These are phyloP conservation scores for Patagioenas fasciata DNA, from an alignment of 2,113 vertebrate species.

Conservation along the genomic window DNA sequence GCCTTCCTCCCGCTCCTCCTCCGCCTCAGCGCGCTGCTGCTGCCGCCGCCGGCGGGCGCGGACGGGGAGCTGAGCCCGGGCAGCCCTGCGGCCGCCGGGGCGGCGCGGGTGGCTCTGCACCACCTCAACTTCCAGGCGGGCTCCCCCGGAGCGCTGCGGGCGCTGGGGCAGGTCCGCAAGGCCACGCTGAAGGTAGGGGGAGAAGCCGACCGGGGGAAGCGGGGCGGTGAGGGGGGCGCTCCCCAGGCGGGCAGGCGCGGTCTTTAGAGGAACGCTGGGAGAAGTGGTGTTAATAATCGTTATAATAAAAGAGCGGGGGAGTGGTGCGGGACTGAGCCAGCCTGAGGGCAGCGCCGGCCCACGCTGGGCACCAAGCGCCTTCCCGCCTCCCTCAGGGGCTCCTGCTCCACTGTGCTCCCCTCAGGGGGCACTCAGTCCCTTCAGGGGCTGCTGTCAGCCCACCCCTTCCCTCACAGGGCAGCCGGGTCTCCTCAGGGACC, in stretches of 20 bases:
- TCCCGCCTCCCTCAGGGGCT: not conserved
- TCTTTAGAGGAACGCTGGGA: not conserved
- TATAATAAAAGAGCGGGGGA: accelerated
- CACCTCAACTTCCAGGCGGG: slow-evolving; percentile 60
- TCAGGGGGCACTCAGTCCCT: not conserved
- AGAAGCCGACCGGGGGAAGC: not conserved
- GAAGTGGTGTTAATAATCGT: accelerated
- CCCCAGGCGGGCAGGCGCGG: too few species aligned
- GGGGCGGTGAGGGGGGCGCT: not conserved
- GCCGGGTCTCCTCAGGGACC: too few species aligned
- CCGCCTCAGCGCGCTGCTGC: not conserved
- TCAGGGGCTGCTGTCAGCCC: not conserved
- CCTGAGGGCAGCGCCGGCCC: not conserved
- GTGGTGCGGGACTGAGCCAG: not conserved
- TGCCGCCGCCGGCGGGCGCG: not conserved
- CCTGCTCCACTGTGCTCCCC: not conserved
- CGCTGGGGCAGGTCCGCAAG: slow-evolving; percentile 33
- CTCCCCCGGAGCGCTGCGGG: slow-evolving; percentile 45
- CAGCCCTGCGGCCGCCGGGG: not conserved
- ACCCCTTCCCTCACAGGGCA: too few species aligned
- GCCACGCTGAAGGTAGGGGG: slow-evolving; percentile 64
- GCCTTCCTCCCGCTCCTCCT: not conserved
- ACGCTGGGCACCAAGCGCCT: too few species aligned
- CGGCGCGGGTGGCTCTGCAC: slow-evolving; percentile 63
- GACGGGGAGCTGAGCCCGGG: not conserved